Evolutionary conservation across 2,113 vertebrate species (phyloP), one percentile per base, ranked within the genome.

Genomic region (Zingel zingel): DNA sequence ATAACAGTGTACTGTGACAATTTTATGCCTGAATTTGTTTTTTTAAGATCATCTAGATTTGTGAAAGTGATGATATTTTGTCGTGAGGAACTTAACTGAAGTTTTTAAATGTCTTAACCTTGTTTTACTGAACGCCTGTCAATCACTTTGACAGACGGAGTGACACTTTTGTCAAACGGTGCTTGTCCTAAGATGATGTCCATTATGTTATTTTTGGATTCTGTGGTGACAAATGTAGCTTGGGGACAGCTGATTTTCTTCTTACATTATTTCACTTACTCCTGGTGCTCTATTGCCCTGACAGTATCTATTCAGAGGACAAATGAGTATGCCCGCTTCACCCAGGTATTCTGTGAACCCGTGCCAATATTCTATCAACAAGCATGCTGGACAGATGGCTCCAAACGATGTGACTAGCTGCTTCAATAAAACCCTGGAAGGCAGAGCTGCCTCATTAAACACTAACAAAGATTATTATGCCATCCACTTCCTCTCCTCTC

Each of bases 381-480:
- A 75, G 65, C 80, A 21, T 19, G 43, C 79, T 69, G 89, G 78
- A 91, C 92, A 93, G 90, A 93, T 93, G 92, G 87, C 82, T 90
- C 84, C 89, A 89, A 91, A 94, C 80, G 81, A 94, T 85, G 83
- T 78, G 82, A 87, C 87, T 85, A 84, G 89, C 88, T 87, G 86
- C 93, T 94, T 94, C 92, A 93, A 94, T 93, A 94, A 95, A 94
- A 74, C 83, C 83, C 92, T 90, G 88, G 91, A 92, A 94, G 93
- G 92, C 89, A 88, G 86, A 79, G 77, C 85, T 90, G 88, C 88
- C 89, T 92, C 90, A 93, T 94, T 92, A 92, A 87, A 88, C 89
- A 56, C 82, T 53, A 91, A 88, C 88, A 86, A 93, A 91, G 78
- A 91, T 88, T 88, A 79, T 87, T 64, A 85, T 88, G 70, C 79